These are phyloP conservation scores for Hystrix brachyura DNA, from an alignment of 2,113 vertebrate species.

Conservation along the genomic window DNA sequence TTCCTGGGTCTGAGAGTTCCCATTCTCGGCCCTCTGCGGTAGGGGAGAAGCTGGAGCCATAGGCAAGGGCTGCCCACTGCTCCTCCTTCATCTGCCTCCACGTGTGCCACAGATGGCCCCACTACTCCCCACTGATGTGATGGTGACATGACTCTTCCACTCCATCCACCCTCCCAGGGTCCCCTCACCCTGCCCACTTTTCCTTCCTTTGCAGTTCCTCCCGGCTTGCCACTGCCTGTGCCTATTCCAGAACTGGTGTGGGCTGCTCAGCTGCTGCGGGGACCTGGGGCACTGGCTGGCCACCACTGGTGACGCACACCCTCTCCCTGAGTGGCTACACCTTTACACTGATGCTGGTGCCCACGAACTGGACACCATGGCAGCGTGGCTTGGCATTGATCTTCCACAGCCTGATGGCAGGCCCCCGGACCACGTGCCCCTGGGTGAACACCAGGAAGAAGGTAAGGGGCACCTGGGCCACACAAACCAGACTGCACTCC, in stretches of 20 bases:
- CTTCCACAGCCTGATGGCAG: slow-evolving; percentile 88
- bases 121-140: neutral
- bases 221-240: slow-evolving; percentile 87
- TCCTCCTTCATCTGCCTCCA: neutral
- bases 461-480: neutral
- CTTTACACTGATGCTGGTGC: slow-evolving; percentile 86
- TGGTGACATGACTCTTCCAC: neutral
- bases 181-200: slow-evolving; percentile 74
- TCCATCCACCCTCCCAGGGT: neutral
- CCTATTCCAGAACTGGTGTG: slow-evolving; percentile 84
- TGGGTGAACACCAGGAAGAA: slow-evolving; percentile 76
- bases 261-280: slow-evolving; percentile 78
- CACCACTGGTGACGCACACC: slow-evolving; percentile 86
- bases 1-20: neutral
- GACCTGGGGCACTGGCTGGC: slow-evolving; percentile 67
- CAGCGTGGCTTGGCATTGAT: slow-evolving; percentile 66
- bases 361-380: slow-evolving; percentile 78
- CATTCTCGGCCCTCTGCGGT: neutral
- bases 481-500: neutral
- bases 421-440: slow-evolving; percentile 84
- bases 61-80: neutral
- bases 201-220: slow-evolving; percentile 88
- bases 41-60: too few relatives aligned
- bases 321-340: slow-evolving; percentile 89
- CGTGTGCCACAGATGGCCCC: neutral